phyloP scores from a whole-genome alignment of 2,888 invertebrate species.

The Agrilus cyanescens region DNA sequence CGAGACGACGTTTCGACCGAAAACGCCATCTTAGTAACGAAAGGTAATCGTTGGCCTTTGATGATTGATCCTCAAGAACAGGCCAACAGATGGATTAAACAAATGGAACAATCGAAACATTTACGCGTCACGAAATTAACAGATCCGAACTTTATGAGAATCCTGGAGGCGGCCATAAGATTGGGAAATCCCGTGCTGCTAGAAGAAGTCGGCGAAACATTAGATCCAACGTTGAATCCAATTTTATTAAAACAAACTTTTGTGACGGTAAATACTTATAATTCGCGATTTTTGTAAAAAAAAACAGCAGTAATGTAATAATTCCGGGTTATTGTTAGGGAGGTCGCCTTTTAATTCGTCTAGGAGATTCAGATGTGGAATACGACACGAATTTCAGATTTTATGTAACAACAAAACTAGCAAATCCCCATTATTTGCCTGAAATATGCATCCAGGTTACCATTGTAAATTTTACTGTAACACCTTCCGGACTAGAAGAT shows the following conservation, averaged over 20 bases:
- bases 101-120: constrained; percentile 68
- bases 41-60: constrained; percentile 73
- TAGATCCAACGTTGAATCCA: constrained; percentile 80
- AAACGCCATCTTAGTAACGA: constrained; percentile 82
- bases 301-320: constrained; percentile 4
- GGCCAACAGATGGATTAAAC: constrained; percentile 86
- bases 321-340: constrained; percentile 40
- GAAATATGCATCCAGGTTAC: constrained; percentile 90
- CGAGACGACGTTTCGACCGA: constrained; percentile 81
- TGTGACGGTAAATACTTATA: constrained; percentile 42
- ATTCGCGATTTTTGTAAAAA: not conserved
- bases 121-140: constrained; percentile 69
- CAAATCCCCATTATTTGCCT: constrained; percentile 89
- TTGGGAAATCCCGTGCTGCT: constrained; percentile 77
- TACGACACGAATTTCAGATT: constrained; percentile 76
- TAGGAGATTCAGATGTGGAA: constrained; percentile 84
- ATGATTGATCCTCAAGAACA: constrained; percentile 95
- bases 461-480: constrained; percentile 86
- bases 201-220: constrained; percentile 76
- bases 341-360: constrained; percentile 67
- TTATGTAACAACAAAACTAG: constrained; percentile 82
- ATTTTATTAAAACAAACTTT: constrained; percentile 73
- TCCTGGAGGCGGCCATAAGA: constrained; percentile 70
- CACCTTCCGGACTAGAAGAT: constrained; percentile 80
- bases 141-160: constrained; percentile 61